These are phyloP conservation scores for Trididemnum miniatum DNA, from an alignment of 23 tunicate genomes.

Conservation along the genomic window DNA sequence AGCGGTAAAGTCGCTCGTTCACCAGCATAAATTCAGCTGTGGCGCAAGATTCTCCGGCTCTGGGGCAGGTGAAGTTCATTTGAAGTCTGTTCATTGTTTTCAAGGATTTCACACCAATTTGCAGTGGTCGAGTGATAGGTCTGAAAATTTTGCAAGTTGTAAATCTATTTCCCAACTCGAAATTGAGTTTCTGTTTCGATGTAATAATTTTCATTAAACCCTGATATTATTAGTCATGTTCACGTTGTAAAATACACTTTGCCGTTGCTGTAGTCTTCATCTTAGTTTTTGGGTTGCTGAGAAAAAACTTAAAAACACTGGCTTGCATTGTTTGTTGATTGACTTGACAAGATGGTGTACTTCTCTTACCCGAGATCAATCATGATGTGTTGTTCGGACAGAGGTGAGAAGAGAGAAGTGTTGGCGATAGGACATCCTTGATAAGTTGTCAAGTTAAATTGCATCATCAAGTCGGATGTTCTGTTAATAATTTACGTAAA, in stretches of 20 bases:
- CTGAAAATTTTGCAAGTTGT: too few relatives aligned
- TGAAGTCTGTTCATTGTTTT: not conserved
- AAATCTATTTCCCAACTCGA: too few relatives aligned
- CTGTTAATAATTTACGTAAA: too few relatives aligned
- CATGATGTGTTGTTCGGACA: not conserved
- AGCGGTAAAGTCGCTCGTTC: not conserved
- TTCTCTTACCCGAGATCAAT: conserved; percentile 18
- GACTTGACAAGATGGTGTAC: too few relatives aligned
- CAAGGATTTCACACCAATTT: not conserved
- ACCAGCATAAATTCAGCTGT: not conserved
- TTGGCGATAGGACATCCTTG: conserved; percentile 5
- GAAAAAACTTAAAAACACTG: too few relatives aligned
- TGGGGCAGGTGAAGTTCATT: conserved; percentile 9
- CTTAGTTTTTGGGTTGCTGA: too few relatives aligned
- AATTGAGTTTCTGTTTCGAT: too few relatives aligned
- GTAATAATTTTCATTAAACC: too few relatives aligned
- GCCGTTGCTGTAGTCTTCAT: too few relatives aligned
- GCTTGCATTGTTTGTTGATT: too few relatives aligned
- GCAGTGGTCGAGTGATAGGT: not conserved
- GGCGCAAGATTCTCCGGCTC: not conserved
- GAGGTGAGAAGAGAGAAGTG: not conserved
- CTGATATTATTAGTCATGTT: too few relatives aligned
- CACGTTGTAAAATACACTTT: too few relatives aligned
- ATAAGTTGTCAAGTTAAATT: conserved; percentile 2
- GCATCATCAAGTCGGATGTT: conserved; percentile 17